Percentiles rank a stretch among this genome's conserved stretches.
Evolutionary conservation across 2,113 vertebrate species (phyloP).

Genomic region (Psittacula cyanocephala): DNA sequence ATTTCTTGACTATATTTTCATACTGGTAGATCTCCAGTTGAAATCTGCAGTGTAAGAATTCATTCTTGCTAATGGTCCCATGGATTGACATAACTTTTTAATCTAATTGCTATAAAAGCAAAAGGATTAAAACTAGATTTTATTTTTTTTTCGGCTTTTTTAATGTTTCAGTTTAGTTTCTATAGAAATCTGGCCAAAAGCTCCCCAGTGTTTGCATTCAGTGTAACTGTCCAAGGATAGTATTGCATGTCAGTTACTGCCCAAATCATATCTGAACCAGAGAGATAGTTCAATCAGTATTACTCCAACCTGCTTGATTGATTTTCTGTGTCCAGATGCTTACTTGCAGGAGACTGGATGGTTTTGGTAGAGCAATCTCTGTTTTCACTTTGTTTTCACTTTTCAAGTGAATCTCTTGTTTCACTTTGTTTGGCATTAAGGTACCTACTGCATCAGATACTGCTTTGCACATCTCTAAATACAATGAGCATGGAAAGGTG

Average conservation of each 20-base stretch:
- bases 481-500: neutral
- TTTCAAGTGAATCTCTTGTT: neutral
- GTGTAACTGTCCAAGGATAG: neutral
- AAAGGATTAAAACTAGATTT: neutral
- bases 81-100: neutral
- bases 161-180: neutral
- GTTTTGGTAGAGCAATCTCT: neutral
- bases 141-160: neutral
- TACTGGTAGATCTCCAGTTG: neutral
- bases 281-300: neutral
- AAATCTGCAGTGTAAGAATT: neutral
- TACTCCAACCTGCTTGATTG: neutral
- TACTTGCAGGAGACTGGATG: neutral
- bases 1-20: neutral
- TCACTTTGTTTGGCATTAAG: neutral
- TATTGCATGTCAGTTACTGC: neutral
- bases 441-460: neutral
- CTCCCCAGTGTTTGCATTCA: neutral
- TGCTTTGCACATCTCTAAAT: neutral
- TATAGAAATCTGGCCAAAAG: neutral
- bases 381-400: neutral
- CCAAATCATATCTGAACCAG: neutral
- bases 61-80: neutral
- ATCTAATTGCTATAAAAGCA: neutral
- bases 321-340: neutral